Conservation (phyloP, 1,140 invertebrate species). For the Drosophila lowei region DNA sequence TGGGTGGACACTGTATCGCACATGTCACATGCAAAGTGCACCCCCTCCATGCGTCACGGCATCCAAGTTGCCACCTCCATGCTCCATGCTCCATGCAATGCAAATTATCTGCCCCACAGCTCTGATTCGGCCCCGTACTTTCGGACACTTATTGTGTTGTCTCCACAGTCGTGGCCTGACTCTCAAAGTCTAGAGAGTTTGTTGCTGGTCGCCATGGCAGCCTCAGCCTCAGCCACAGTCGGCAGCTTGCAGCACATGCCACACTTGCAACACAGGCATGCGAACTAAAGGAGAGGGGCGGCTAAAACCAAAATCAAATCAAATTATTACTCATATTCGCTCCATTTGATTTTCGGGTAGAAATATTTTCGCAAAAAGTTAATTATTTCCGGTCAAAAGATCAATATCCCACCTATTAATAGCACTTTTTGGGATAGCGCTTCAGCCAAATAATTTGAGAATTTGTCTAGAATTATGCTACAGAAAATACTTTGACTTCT, state of each 20-base stretch:
- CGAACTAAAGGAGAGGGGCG: neutral
- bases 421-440: too few species aligned
- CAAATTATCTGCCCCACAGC: conserved; percentile 75
- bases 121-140: conserved; percentile 63
- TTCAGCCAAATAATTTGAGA: too few species aligned
- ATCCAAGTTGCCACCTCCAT: conserved; percentile 54
- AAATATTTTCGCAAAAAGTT: too few species aligned
- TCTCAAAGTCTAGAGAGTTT: conserved; percentile 48
- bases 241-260: conserved; percentile 46
- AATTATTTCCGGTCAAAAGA: too few species aligned
- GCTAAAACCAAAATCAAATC: conserved; percentile 28
- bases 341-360: neutral
- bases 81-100: conserved; percentile 28
- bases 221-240: neutral
- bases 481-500: too few species aligned
- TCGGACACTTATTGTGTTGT: conserved; percentile 63
- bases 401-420: too few species aligned
- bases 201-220: conserved; percentile 48
- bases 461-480: too few species aligned
- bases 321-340: conserved; percentile 31
- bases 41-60: too few species aligned
- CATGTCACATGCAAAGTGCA: conserved; percentile 34
- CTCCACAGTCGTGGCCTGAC: conserved; percentile 18
- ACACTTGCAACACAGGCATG: conserved; percentile 13
- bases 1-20: conserved; percentile 9